Percentiles rank a stretch among this genome's conserved stretches.
Evolutionary conservation across 2,888 invertebrate species (phyloP).

Genomic region (Tortrix viridana): DNA sequence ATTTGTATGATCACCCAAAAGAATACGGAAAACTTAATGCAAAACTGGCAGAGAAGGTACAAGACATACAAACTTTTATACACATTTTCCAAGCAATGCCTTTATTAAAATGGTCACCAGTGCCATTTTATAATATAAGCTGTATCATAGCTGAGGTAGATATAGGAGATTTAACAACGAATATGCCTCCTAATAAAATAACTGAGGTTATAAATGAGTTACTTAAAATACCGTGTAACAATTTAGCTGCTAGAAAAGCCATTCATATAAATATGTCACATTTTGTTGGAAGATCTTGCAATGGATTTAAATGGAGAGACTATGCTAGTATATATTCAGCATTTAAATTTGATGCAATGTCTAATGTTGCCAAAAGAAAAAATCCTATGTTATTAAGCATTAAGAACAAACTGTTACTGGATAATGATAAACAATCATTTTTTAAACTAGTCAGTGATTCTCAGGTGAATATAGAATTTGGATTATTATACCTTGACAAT

Average conservation of each 20-base stretch:
- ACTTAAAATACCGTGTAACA: slow-evolving; percentile 68
- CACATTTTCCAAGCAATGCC: slow-evolving; percentile 59
- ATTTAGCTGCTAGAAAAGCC: slow-evolving; percentile 64
- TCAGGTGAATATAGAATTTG: slow-evolving; percentile 55
- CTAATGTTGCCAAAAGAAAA: slow-evolving; percentile 38
- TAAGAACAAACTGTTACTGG: slow-evolving; percentile 44
- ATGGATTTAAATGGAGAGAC: slow-evolving; percentile 55
- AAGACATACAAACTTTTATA: slow-evolving; percentile 48
- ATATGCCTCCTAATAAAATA: slow-evolving; percentile 40
- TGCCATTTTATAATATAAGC: slow-evolving; percentile 66
- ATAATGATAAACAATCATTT: slow-evolving; percentile 49
- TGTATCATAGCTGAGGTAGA: slow-evolving; percentile 53
- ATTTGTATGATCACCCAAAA: slow-evolving; percentile 59
- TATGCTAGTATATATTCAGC: slow-evolving; percentile 51
- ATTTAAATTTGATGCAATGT: slow-evolving; percentile 47
- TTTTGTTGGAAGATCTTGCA: slow-evolving; percentile 59
- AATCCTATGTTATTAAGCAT: slow-evolving; percentile 49
- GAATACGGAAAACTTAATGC: slow-evolving; percentile 51
- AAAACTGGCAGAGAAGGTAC: slow-evolving; percentile 49
- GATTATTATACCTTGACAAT: slow-evolving; percentile 55
- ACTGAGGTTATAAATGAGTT: slow-evolving; percentile 52
- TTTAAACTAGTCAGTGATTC: slow-evolving; percentile 49
- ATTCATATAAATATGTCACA: slow-evolving; percentile 58
- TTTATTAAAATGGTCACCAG: slow-evolving; percentile 68
- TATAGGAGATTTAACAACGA: slow-evolving; percentile 38